Conservation (phyloP, 2,888 invertebrate species). For the Cephalotes varians region DNA sequence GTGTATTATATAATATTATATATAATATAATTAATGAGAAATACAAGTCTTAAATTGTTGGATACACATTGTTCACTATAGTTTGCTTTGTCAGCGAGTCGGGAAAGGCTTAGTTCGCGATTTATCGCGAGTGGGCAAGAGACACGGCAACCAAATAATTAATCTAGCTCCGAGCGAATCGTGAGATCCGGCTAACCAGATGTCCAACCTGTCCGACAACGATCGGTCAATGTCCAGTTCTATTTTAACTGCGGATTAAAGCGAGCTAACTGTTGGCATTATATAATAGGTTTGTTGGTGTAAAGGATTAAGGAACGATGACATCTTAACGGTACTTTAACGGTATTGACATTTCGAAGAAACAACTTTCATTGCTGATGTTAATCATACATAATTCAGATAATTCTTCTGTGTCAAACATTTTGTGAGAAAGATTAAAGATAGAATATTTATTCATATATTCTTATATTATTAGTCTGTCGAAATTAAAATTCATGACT, state of each 20-base stretch:
- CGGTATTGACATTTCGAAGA: constrained; percentile 2
- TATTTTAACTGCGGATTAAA: constrained; percentile 83
- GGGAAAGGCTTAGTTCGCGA: constrained; percentile 58
- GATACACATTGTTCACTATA: background rate
- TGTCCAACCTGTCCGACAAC: constrained; percentile 75
- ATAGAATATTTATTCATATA: background rate
- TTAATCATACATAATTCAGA: background rate
- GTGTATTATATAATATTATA: too few species aligned
- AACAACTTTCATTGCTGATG: constrained; percentile 31
- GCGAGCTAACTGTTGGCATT: constrained; percentile 68
- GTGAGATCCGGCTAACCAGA: constrained; percentile 76
- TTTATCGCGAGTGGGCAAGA: constrained; percentile 68
- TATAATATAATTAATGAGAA: background rate
- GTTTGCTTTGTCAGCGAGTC: constrained; percentile 24
- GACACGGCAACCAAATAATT: constrained; percentile 73
- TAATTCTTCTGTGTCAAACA: background rate
- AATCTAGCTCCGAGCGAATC: constrained; percentile 73
- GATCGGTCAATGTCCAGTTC: constrained; percentile 83
- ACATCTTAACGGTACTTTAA: constrained; percentile 36
- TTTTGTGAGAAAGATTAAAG: background rate
- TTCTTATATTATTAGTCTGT: background rate
- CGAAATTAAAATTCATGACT: background rate
- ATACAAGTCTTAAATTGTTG: constrained; percentile 16
- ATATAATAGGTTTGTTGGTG: constrained; percentile 71
- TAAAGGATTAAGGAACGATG: constrained; percentile 72